Evolutionary conservation across 1,140 invertebrate species (phyloP), one percentile per base, ranked within the genome.

Genomic region (Ruditapes philippinarum): DNA sequence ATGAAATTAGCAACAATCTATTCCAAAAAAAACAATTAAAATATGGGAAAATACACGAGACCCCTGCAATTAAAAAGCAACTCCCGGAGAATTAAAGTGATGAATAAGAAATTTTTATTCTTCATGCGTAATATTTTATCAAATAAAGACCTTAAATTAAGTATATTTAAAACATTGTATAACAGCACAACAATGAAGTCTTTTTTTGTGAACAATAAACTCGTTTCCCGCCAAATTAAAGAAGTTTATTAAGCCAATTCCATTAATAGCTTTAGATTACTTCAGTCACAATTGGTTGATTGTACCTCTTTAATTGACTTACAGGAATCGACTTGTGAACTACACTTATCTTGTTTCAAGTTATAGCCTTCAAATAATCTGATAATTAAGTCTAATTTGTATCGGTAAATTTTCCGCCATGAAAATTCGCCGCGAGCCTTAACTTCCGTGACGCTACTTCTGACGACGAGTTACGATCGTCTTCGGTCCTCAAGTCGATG

Each of bases 351-450:
- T 86, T 86, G 73, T 86, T 84, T 49, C 70, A 38, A 86, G 49
- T 60, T 60, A 74, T 36, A 76, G 68, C 68, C 68, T 76, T 54
- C 68, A 76, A 86, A 76, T 80, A 80, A 88, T 80, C 76, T 57
- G 74, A 68, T 80, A 88, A 88, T 88, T 88, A 88, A 70, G 28
- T 68, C 60, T 51, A 80, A 88, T 88, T 88, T 79, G 76, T 88
- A 80, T 79, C 76, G 76, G 85, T 79, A 88, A 88, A 88, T 88
- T 88, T 88, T 88, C 74, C 73, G 85, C 85, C 76, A 79, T 80
- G 85, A 88, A 79, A 79, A 65, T 87, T 31, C 28, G 76, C 68
- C 81, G 57, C 81, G 65, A 83, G 65, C 65, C 60, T 83, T 0
- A 31, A 31, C 65, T 70, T 83, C 81, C 81, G 81, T 70, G 17